Base-by-base conservation (phyloP, 2,888 invertebrate genomes). In the Zygothrica quintamaculata region DNA sequence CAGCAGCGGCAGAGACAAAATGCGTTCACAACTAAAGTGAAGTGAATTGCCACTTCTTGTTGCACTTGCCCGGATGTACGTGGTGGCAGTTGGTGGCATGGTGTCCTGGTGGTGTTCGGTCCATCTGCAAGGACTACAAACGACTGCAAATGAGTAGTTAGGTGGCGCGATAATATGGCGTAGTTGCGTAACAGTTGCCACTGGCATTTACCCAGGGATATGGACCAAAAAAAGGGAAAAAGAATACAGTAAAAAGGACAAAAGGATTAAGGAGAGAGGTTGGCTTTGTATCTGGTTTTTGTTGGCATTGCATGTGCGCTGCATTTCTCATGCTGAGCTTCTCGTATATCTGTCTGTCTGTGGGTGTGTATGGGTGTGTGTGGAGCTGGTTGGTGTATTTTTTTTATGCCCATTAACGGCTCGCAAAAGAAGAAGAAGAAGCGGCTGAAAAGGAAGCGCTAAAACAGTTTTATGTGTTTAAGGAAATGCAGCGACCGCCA, bases 401-500 rank as follows among this genome's bases (percentile, higher is more conserved):
- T 53, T 74, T 74, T 77, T 71, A 74, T 80, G 78, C 75, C 81
- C 77, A 77, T 77, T 71, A 77, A 77, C 77, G 77, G 74, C 62
- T 70, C 56, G 65, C 73, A 68, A 78, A 57, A 68, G 67, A 74
- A 66, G 60, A 61, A 59, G 77, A 77, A 77, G 74, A 80, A 68
- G 67, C 77, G 70, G 60, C 65, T 62, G 77, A 77, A 77, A 77
- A 80, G 77, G 77, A 77, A 80, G 77, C 80, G 77, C 77, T 76
- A 80, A 77, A 77, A 79, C 74, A 77, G 81, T 70, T 80, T 80
- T 77, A 80, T 77, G 74, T 80, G 81, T 80, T 77, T 77, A 77
- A 80, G 77, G 80, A 77, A 77, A 77, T 80, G 81, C 66, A 62
- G 56, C 42, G 57, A 71, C 37, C 53, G 48, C 71, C 77, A 62